Conservation (phyloP, 53 echinoderm and acorn worm species). For the Echinometra lucunter region DNA sequence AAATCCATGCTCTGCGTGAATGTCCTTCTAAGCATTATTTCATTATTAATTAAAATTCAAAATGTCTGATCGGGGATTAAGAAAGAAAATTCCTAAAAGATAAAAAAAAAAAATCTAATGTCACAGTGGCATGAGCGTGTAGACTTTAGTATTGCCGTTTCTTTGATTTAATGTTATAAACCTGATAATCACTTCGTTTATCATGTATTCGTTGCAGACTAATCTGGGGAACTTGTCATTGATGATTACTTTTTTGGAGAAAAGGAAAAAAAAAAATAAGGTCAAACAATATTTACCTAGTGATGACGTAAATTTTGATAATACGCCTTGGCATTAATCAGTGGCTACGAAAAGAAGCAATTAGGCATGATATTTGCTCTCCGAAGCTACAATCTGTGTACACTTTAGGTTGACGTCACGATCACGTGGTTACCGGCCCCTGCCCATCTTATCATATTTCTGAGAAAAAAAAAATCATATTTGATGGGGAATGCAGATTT, state of each 20-base stretch:
- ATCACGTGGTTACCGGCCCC: background rate
- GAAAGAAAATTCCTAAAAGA: background rate
- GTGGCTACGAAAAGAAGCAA: background rate
- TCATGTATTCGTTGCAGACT: background rate
- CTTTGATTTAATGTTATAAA: background rate
- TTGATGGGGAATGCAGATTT: too few relatives aligned
- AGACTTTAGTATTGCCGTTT: background rate
- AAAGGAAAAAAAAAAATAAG: background rate
- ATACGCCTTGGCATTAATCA: constrained; percentile 33
- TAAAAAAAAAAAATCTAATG: background rate
- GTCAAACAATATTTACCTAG: constrained; percentile 21
- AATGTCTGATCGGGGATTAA: too few relatives aligned
- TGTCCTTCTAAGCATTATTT: background rate
- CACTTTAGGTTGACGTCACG: background rate
- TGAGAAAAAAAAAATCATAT: background rate
- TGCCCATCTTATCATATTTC: background rate
- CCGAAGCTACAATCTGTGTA: background rate
- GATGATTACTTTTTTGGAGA: background rate
- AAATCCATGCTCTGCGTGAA: background rate
- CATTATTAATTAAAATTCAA: too few relatives aligned
- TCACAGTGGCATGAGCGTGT: too few relatives aligned
- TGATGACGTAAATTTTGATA: constrained; percentile 12
- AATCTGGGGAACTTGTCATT: background rate
- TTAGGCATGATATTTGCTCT: background rate
- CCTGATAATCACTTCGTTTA: background rate